Evolutionary conservation across 2,888 invertebrate genomes (phyloP).

Genomic region (Dusona sp.): DNA sequence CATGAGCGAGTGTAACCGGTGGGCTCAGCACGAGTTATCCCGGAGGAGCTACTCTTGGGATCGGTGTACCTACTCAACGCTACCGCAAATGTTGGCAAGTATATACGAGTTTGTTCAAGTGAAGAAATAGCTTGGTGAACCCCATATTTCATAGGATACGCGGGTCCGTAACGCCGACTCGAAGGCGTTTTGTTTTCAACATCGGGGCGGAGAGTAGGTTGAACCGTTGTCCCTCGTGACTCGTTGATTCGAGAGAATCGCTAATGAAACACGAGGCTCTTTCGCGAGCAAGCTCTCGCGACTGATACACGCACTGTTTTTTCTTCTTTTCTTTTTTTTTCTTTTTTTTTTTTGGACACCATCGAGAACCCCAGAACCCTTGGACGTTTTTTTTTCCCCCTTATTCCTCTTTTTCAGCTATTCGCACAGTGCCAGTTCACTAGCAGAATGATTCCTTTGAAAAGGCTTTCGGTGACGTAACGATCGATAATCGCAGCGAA

Average conservation of each 20-base stretch:
- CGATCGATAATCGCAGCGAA: constrained; percentile 31
- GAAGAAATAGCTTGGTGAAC: constrained; percentile 15
- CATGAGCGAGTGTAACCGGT: constrained; percentile 76
- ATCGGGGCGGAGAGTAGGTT: constrained; percentile 83
- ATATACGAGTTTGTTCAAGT: constrained; percentile 18
- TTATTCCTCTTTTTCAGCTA: constrained; percentile 18
- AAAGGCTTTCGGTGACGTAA: constrained; percentile 8
- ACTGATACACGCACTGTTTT: constrained; percentile 19
- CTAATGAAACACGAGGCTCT: constrained; percentile 64
- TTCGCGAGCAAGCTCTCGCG: constrained; percentile 49
- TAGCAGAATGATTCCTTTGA: constrained; percentile 53
- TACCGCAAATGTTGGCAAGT: constrained; percentile 1
- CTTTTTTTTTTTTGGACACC: constrained; percentile 11
- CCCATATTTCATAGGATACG: constrained; percentile 62
- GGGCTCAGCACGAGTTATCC: constrained; percentile 73
- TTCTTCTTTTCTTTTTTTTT: background rate
- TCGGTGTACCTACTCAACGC: background rate
- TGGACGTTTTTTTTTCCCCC: background rate
- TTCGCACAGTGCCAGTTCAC: constrained; percentile 37
- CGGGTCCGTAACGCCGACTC: constrained; percentile 79
- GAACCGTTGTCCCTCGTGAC: constrained; percentile 82
- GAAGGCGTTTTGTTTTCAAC: constrained; percentile 84
- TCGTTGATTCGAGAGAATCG: constrained; percentile 81
- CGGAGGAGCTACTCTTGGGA: constrained; percentile 54
- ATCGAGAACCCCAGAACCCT: constrained; percentile 4